Percentiles rank a stretch among this genome's conserved stretches.
Conservation (phyloP, 2,113 vertebrate genomes). For the Penelope pileata region DNA sequence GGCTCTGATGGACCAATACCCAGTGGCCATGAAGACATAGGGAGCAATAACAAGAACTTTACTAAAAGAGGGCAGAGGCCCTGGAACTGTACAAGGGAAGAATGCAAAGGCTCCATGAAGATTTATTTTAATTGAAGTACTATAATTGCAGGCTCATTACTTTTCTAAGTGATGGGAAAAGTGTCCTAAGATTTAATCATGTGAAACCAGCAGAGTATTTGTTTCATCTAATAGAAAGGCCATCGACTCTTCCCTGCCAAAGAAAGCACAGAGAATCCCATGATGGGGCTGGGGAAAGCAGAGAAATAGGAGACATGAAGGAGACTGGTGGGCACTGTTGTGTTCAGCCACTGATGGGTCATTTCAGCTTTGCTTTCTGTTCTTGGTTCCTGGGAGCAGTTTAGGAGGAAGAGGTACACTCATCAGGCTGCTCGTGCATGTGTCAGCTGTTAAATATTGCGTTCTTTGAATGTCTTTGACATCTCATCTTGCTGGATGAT, state of each 20-base stretch:
- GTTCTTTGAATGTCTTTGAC: background rate
- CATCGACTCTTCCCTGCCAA: slow-evolving; percentile 9
- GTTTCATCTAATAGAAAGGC: background rate
- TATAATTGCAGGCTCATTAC: background rate
- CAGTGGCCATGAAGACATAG: background rate
- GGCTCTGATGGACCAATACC: background rate
- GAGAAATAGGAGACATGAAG: background rate
- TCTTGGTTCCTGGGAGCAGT: background rate
- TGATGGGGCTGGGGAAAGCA: background rate
- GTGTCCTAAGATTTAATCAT: background rate
- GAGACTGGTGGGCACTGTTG: background rate
- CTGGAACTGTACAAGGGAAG: background rate
- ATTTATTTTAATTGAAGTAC: slow-evolving; percentile 7
- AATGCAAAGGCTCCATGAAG: background rate
- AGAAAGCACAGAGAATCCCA: background rate
- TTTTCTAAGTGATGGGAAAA: slow-evolving; percentile 29
- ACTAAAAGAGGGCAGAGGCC: slow-evolving; percentile 14
- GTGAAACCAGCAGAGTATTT: background rate
- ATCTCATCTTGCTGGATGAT: background rate
- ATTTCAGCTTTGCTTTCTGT: slow-evolving; percentile 11
- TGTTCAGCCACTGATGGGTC: background rate
- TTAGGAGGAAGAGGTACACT: background rate
- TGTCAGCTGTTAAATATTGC: background rate
- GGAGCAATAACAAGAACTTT: slow-evolving; percentile 1
- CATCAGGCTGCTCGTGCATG: background rate